Percentiles rank a stretch among this genome's conserved stretches.
Conservation (phyloP, 2,888 invertebrate species). For the Sphinx pinastri region DNA sequence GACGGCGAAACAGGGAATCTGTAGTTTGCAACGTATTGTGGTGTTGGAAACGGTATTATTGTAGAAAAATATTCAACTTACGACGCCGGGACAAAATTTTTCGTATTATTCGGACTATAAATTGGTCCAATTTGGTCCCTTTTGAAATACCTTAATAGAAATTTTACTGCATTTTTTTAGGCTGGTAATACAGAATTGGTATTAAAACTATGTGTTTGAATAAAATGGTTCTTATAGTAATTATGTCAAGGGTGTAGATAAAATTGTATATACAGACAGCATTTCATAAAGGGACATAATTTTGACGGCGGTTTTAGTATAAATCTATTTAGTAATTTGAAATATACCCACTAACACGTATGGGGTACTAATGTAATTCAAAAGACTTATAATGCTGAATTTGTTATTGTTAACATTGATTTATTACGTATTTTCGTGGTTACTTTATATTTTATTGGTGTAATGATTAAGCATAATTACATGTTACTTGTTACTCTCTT, state of each 20-base stretch:
- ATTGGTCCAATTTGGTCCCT: background rate
- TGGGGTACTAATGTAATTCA: background rate
- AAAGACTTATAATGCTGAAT: background rate
- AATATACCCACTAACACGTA: background rate
- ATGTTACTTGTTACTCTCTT: background rate
- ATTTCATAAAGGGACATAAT: background rate
- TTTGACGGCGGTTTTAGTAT: background rate
- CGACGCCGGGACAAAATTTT: background rate
- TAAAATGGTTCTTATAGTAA: too few relatives aligned
- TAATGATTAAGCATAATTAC: background rate
- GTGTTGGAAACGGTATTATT: slow-evolving; percentile 21
- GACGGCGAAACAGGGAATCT: slow-evolving; percentile 25
- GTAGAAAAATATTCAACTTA: background rate
- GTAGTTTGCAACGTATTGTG: slow-evolving; percentile 14
- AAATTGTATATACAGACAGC: too few relatives aligned
- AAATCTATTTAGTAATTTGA: background rate
- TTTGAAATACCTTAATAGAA: background rate
- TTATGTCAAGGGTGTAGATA: too few relatives aligned
- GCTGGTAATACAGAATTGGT: too few relatives aligned
- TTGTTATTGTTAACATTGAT: background rate
- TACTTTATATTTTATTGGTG: background rate
- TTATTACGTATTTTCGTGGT: background rate
- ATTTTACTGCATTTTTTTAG: too few relatives aligned
- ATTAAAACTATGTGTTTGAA: too few relatives aligned
- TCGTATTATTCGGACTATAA: background rate